Evolutionary conservation across 2,797 vertebrate species (phyloP).

Genomic region (Geotrypetes seraphini): DNA sequence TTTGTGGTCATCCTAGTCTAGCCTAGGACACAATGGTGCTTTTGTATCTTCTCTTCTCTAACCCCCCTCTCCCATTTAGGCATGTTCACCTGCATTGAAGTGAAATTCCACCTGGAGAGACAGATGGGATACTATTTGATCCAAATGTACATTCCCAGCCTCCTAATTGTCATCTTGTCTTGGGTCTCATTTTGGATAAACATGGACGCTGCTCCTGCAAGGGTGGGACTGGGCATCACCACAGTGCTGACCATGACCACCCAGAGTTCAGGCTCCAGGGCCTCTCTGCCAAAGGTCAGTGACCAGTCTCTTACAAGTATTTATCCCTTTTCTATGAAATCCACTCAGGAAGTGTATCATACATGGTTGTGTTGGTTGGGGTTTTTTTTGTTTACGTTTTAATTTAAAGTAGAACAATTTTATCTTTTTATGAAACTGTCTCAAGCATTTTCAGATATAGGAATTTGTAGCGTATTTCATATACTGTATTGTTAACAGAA

Average conservation of each 20-base stretch:
- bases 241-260: slow-evolving; percentile 92
- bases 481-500: slow-evolving; percentile 63
- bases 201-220: slow-evolving; percentile 84
- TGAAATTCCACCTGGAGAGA: slow-evolving; percentile 87
- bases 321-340: too few relatives aligned
- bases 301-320: too few relatives aligned
- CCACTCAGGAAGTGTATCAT: too few relatives aligned
- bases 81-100: slow-evolving; percentile 91
- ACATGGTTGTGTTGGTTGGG: too few relatives aligned
- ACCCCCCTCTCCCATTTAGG: too few relatives aligned
- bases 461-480: slow-evolving; percentile 54
- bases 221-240: slow-evolving; percentile 86
- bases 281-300: slow-evolving; percentile 86
- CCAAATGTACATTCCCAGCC: slow-evolving; percentile 93
- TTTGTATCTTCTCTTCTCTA: neutral
- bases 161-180: slow-evolving; percentile 88
- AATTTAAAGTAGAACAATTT: slow-evolving; percentile 40
- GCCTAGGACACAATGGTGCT: neutral
- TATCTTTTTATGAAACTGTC: slow-evolving; percentile 60
- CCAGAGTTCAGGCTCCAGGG: slow-evolving; percentile 84
- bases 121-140: slow-evolving; percentile 96
- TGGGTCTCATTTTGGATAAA: slow-evolving; percentile 95
- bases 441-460: slow-evolving; percentile 62
- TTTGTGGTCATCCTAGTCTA: neutral
- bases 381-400: slow-evolving; percentile 33